Percentiles rank a stretch among this genome's conserved stretches.
Evolutionary conservation across 1,140 invertebrate species (phyloP).

Genomic region (Dendroctonus ponderosae): DNA sequence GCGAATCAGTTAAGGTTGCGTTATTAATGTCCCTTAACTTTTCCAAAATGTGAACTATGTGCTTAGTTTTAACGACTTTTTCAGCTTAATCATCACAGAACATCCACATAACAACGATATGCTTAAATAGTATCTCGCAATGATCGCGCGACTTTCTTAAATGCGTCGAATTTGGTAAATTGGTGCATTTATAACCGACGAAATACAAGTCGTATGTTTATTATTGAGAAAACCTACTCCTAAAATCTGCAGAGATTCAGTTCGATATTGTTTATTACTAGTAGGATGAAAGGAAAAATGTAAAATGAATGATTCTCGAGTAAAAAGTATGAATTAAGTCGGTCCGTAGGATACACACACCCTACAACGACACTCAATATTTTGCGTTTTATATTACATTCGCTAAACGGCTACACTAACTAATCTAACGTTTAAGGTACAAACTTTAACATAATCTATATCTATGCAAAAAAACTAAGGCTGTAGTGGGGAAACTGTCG

Average conservation of each 20-base stretch:
- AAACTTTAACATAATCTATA: conserved; percentile 21
- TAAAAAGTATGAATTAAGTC: conserved; percentile 16
- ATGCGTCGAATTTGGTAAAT: not conserved
- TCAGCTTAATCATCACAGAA: not conserved
- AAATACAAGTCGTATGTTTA: not conserved
- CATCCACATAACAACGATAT: not conserved
- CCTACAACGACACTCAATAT: conserved; percentile 3
- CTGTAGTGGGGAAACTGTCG: not conserved
- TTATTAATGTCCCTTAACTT: not conserved
- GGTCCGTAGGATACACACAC: conserved; percentile 19
- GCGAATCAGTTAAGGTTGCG: not conserved
- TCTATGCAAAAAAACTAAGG: not conserved
- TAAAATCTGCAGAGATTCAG: conserved; percentile 22
- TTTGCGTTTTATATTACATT: conserved; percentile 2
- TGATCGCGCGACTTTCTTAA: not conserved
- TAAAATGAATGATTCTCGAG: conserved; percentile 6
- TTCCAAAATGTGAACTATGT: not conserved
- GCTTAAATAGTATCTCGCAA: not conserved
- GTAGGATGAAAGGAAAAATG: conserved; percentile 7
- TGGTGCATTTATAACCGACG: not conserved
- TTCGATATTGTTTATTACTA: conserved; percentile 24
- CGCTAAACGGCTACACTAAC: not conserved
- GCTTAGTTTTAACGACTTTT: not conserved
- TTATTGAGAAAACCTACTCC: not conserved
- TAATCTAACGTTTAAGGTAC: conserved; percentile 20